Base-by-base conservation (phyloP, 2,797 vertebrate genomes). In the Borostomias antarcticus region DNA sequence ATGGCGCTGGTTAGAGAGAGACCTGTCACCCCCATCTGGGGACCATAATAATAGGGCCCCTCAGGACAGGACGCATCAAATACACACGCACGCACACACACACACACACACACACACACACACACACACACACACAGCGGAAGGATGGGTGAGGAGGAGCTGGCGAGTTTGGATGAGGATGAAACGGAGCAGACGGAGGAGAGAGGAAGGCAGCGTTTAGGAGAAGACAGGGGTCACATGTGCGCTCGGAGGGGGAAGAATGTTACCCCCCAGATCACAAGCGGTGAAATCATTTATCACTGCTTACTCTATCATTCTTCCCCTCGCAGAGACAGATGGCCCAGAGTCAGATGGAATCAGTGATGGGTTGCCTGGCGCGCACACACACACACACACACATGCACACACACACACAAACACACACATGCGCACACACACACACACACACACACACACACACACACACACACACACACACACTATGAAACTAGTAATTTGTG, bases 211-310 rank as follows among this genome's bases (percentile, higher is more conserved):
- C 69, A 76, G 76, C 56, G 13, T 58, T 45, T 4, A 58, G 71
- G 80, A 78, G 78, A 82, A 82, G 83, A 86, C 81, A 71, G 72
- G 77, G 80, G 83, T 86, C 86, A 86, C 87, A 89, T 86, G 57
- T 89, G 87, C 72, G 81, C 82, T 78, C 76, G 76, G 83, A 87
- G 77, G 82, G 60, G 72, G 72, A 86, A 82, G 80, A 88, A 85
- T 82, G 82, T 69, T 80, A 76, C 81, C 73, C 65, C 4, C 57
- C 82, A 88, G 84, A 89, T 88, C 86, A 88, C 81, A 88, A 86
- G 85, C 79, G 80, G 72, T 81, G 79, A 86, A 87, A 88, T 85
- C 74, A 89, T 86, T 86, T 80, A 88, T 88, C 79, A 85, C 74
- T 66, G 70, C 72, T 80, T 74, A 69, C 75, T 79, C 82, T 82